These are phyloP conservation scores for Chironomus tentans DNA, from an alignment of 2,888 invertebrate species.

Conservation along the genomic window DNA sequence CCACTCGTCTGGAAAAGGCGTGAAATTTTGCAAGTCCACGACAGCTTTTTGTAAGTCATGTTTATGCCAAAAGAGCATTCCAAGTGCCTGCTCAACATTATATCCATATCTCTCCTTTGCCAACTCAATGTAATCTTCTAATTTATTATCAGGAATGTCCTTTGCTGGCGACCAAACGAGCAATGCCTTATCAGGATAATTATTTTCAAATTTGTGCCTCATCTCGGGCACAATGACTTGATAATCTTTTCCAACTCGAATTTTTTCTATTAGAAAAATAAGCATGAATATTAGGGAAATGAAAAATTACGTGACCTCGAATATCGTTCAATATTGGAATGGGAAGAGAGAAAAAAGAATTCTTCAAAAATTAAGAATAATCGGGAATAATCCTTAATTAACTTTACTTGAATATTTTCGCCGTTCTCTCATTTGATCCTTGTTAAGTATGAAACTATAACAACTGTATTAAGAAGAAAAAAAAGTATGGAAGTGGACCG, in stretches of 20 bases:
- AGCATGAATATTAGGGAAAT: background rate
- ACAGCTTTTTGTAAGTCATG: constrained; percentile 89
- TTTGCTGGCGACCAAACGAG: constrained; percentile 93
- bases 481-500: too few species aligned
- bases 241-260: constrained; percentile 88
- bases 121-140: constrained; percentile 88
- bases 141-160: constrained; percentile 77
- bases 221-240: constrained; percentile 85
- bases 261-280: constrained; percentile 61
- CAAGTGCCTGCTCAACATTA: constrained; percentile 93
- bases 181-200: constrained; percentile 74
- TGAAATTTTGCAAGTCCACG: constrained; percentile 89
- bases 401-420: too few species aligned
- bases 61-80: constrained; percentile 97
- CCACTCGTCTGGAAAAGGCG: constrained; percentile 97
- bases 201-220: constrained; percentile 63
- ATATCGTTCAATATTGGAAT: background rate
- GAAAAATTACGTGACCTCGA: background rate
- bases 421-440: too few species aligned
- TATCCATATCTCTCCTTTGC: constrained; percentile 97
- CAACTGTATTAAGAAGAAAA: too few species aligned
- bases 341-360: background rate
- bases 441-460: background rate
- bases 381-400: background rate
- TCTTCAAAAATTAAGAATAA: too few species aligned